Conservation (phyloP, 2,888 invertebrate species). For the Pristionchus mayeri region DNA sequence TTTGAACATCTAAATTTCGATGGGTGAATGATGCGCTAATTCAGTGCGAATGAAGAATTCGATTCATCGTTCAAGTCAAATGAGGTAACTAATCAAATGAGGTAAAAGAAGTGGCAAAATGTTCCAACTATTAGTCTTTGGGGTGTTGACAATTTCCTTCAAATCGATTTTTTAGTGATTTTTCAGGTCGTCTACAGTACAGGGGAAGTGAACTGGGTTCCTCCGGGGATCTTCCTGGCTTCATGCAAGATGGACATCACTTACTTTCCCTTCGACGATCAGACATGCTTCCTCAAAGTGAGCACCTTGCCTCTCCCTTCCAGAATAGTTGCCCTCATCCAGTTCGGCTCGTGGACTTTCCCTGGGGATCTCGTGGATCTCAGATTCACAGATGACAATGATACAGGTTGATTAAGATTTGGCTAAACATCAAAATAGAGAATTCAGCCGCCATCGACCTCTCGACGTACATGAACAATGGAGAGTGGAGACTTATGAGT, state of each 20-base stretch:
- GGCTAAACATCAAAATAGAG: neutral
- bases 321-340: too few species aligned
- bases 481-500: conserved; percentile 68
- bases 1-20: conserved; percentile 13
- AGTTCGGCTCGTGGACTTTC: conserved; percentile 98
- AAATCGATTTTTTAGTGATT: too few species aligned
- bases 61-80: conserved; percentile 70
- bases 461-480: conserved; percentile 69
- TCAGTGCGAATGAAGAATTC: conserved; percentile 69
- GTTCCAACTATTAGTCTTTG: too few species aligned
- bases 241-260: conserved; percentile 70
- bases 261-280: conserved; percentile 71
- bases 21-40: conserved; percentile 15
- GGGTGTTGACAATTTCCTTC: too few species aligned
- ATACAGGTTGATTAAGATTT: conserved; percentile 51
- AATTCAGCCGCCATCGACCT: conserved; percentile 64
- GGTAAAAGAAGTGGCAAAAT: too few species aligned
- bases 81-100: conserved; percentile 47
- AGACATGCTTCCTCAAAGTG: conserved; percentile 68
- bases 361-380: conserved; percentile 91
- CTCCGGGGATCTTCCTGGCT: conserved; percentile 67
- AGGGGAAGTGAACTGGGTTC: conserved; percentile 71
- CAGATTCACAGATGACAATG: conserved; percentile 66
- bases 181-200: conserved; percentile 66
- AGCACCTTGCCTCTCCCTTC: too few species aligned